Base-by-base conservation (phyloP, 2,797 vertebrate species). In the Phoebastria nigripes region DNA sequence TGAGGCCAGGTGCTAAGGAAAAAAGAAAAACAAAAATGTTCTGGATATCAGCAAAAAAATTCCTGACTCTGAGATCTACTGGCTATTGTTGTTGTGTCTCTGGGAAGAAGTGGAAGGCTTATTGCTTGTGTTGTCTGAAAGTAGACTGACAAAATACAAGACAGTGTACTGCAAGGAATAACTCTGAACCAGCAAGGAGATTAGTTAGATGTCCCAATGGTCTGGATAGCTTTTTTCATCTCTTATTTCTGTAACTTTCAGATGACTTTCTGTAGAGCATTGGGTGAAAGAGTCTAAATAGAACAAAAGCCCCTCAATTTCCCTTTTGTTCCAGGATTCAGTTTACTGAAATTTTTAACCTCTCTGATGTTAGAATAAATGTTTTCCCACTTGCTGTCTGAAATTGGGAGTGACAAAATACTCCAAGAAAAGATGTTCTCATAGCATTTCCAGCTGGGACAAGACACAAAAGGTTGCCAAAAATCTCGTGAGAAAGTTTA, bases 401-500 rank as follows among this genome's bases (percentile, higher is more conserved):
- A 91, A 96, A 93, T 2, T 62, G 56, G 74, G 81, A 93, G 62
- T 73, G 87, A 84, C 67, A 94, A 95, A 96, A 93, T 39, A 77
- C 46, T 28, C 58, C 7, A 0, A 86, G 90, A 83, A 91, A 70
- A 94, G 62, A 89, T 47, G n/a, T 94, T 95, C 93, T 84, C 73
- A 89, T 66, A 82, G 69, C 66, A 79, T 77, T 90, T 95, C 87
- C 93, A 94, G 82, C 92, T 95, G 95, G 62, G 83, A 88, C 65
- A 69, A 95, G 80, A 90, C 13, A 17, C 9, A 73, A 66, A 66
- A 91, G 42, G 22, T 87, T 92, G 89, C 87, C 90, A 95, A 94
- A 96, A 95, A 76, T 61, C 89, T 93, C 20, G 3, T 88, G 83
- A 94, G 95, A 92, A 96, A 96, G 58, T 80, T 90, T 92, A 86